Conservation (phyloP, 2,888 invertebrate genomes). For the Stramonita haemastoma region DNA sequence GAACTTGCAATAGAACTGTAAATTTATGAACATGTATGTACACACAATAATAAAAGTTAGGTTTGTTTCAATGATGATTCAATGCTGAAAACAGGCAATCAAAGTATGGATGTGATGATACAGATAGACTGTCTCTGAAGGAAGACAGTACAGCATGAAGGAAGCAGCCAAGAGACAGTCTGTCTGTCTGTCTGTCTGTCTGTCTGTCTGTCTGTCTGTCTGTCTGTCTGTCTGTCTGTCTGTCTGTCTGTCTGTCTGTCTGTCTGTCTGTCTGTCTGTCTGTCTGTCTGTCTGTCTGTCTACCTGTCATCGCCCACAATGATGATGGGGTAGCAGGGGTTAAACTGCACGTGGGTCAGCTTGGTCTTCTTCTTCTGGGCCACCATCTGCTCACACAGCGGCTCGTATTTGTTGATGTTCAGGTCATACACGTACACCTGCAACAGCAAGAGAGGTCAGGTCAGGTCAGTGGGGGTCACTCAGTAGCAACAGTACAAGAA, state of each 20-base stretch:
- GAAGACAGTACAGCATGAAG: no score
- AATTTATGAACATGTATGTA: no score
- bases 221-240: constrained; percentile 86
- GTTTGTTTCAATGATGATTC: no score
- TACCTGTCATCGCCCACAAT: constrained; percentile 96
- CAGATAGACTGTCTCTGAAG: no score
- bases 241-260: constrained; percentile 86
- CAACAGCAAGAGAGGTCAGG: background rate
- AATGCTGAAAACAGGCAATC: no score
- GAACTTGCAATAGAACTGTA: no score
- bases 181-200: constrained; percentile 86
- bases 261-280: constrained; percentile 84
- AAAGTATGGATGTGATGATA: no score
- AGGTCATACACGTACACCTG: constrained; percentile 87
- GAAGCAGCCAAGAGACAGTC: no score
- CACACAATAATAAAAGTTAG: no score
- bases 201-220: constrained; percentile 86
- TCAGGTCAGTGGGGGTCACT: no score
- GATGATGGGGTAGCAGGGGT: constrained; percentile 83
- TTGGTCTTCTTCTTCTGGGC: constrained; percentile 91
- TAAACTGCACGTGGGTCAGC: constrained; percentile 88
- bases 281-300: constrained; percentile 84
- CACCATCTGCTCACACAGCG: constrained; percentile 91
- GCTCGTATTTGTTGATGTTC: constrained; percentile 93
- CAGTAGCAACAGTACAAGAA: no score